Conservation (phyloP, 2,888 invertebrate species). For the Antheraea yamamai region DNA sequence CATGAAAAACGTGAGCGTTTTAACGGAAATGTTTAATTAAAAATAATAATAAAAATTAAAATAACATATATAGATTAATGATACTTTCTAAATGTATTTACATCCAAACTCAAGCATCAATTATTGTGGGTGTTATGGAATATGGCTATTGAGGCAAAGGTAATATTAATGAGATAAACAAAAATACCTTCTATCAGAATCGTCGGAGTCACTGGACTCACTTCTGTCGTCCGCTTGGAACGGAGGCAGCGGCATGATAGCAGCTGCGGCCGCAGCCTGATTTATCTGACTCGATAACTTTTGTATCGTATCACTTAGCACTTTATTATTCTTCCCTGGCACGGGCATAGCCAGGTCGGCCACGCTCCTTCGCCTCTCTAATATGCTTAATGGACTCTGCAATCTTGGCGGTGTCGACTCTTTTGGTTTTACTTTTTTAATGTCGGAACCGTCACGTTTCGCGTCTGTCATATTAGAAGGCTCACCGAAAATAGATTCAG, state of each 20-base stretch:
- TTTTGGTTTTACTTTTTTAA: conserved; percentile 64
- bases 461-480: conserved; percentile 62
- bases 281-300: conserved; percentile 81
- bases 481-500: conserved; percentile 69
- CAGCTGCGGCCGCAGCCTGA: conserved; percentile 62
- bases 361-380: conserved; percentile 71
- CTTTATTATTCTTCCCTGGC: conserved; percentile 81
- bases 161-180: background rate
- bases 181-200: conserved; percentile 69
- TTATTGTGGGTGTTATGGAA: too few relatives aligned
- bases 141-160: background rate
- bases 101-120: too few relatives aligned
- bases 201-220: conserved; percentile 75
- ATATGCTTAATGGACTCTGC: conserved; percentile 65
- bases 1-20: too few relatives aligned
- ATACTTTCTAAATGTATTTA: too few relatives aligned
- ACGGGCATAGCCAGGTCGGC: conserved; percentile 64
- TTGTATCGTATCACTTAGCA: conserved; percentile 84
- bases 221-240: conserved; percentile 68
- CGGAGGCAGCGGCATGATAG: conserved; percentile 56
- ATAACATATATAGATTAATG: too few relatives aligned
- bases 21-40: too few relatives aligned
- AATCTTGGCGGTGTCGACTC: conserved; percentile 61
- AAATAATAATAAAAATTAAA: too few relatives aligned
- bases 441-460: conserved; percentile 59